These are phyloP conservation scores for Rhinichthys osculus DNA, from an alignment of 2,797 vertebrate species.

Conservation along the genomic window DNA sequence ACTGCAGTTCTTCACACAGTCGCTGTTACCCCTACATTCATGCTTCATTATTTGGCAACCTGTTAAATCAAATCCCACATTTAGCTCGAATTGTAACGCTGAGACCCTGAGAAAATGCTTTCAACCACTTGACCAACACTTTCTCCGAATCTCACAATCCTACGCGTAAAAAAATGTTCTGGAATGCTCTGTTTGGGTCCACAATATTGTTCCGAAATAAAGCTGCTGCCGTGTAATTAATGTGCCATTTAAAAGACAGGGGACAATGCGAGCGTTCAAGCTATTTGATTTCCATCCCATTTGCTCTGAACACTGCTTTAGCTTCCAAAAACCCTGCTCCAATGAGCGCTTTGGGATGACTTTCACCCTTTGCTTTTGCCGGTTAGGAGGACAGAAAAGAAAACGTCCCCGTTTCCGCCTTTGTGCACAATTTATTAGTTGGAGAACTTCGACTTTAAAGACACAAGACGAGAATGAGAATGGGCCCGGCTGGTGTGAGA, in stretches of 20 bases:
- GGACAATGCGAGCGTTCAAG: constrained; percentile 94
- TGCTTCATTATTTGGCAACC: constrained; percentile 87
- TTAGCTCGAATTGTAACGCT: constrained; percentile 77
- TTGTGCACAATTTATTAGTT: constrained; percentile 89
- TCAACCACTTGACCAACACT: constrained; percentile 66
- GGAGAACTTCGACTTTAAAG: constrained; percentile 86
- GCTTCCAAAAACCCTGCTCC: constrained; percentile 87
- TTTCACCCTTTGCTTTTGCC: constrained; percentile 87
- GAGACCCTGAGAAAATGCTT: constrained; percentile 75
- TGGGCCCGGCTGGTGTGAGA: constrained; percentile 85
- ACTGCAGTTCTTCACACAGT: constrained; percentile 84
- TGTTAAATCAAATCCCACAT: constrained; percentile 85
- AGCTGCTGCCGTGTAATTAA: constrained; percentile 97
- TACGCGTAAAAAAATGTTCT: constrained; percentile 82
- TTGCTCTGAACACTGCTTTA: constrained; percentile 91
- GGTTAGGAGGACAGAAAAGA: constrained; percentile 84
- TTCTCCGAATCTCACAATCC: constrained; percentile 70
- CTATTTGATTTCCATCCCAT: constrained; percentile 99
- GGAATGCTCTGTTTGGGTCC: constrained; percentile 90
- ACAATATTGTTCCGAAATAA: constrained; percentile 92
- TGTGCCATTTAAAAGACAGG: constrained; percentile 90
- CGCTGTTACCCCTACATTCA: constrained; percentile 87
- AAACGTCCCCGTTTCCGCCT: constrained; percentile 86
- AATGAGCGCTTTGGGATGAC: constrained; percentile 87
- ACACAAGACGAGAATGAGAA: constrained; percentile 86